Base-by-base conservation (phyloP, 2,797 vertebrate species). In the Neoniphon sammara region DNA sequence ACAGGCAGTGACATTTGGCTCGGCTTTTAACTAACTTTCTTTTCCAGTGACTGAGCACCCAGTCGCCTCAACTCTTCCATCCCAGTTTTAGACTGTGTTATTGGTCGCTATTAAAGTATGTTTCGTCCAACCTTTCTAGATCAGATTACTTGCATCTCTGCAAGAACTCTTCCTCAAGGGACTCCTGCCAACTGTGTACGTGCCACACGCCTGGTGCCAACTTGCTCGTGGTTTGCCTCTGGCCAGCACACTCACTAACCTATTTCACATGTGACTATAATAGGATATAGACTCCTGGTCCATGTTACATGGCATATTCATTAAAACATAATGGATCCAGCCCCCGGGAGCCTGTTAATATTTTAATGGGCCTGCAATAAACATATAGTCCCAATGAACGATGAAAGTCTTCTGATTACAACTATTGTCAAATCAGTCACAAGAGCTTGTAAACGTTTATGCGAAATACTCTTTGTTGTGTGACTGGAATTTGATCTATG, bases 161-260 rank as follows among this genome's bases (percentile, higher is more conserved):
- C 70, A 77, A 47, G 64, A 85, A 83, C 82, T 60, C 75, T 85
- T 80, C 83, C 81, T 78, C 80, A 66, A 49, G 85, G 86, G 88
- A 90, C 73, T 82, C 55, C 53, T 82, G 86, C 87, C 85, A 88
- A 86, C 76, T 90, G 91, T 81, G 90, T 92, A 92, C 90, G 91
- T 93, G 91, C 86, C 52, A 64, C 55, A 77, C 55, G 65, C 75
- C 83, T 64, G 82, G 83, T 89, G 84, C 85, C 86, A 85, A 73
- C 49, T 76, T 73, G 78, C 64, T 64, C 39, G 66, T 20, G 63
- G 57, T 64, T 76, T 70, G 70, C 73, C 65, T 75, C 69, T 69
- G 62, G 74, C 65, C 75, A 49, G 62, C 68, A 27, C 63, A 36
- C 65, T 50, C 62, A 36, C 57, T 53, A 31, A 46, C 36, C 20